Conservation (phyloP, 2,888 invertebrate species). For the Terebella lapidaria region DNA sequence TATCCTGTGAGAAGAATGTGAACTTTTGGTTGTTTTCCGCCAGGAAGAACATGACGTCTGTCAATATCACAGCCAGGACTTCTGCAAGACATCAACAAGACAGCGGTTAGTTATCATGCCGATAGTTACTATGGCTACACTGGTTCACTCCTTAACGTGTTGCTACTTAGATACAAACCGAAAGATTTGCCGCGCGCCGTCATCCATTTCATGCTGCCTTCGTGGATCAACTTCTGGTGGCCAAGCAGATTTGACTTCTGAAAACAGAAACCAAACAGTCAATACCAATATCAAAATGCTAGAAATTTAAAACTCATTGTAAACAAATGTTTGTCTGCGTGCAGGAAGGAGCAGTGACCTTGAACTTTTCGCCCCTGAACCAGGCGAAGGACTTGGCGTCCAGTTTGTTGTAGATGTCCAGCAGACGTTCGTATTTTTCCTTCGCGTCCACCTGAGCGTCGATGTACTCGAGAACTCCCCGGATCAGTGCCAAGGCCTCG, state of each 20-base stretch:
- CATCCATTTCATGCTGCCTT: slow-evolving; percentile 83
- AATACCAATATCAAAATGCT: too few relatives aligned
- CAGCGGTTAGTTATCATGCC: too few relatives aligned
- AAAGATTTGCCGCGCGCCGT: slow-evolving; percentile 84
- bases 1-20: slow-evolving; percentile 77
- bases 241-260: neutral
- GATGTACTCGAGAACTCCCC: slow-evolving; percentile 84
- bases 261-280: slow-evolving; percentile 5
- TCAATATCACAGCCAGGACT: slow-evolving; percentile 80
- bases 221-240: slow-evolving; percentile 69
- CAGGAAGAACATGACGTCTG: slow-evolving; percentile 86
- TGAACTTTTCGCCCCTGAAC: slow-evolving; percentile 71
- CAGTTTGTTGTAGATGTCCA: slow-evolving; percentile 86
- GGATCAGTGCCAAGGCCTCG: slow-evolving; percentile 73
- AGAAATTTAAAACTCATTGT: too few relatives aligned
- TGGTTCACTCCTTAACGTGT: slow-evolving; percentile 1
- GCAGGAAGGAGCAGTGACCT: slow-evolving; percentile 54
- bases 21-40: slow-evolving; percentile 90
- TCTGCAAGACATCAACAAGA: slow-evolving; percentile 61
- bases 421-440: slow-evolving; percentile 79
- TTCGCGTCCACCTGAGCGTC: slow-evolving; percentile 89
- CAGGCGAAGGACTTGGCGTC: slow-evolving; percentile 84
- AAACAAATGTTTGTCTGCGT: neutral
- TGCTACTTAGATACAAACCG: slow-evolving; percentile 30
- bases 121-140: too few relatives aligned